Conservation (phyloP, 1,140 invertebrate genomes). For the Drosophila hydei region DNA sequence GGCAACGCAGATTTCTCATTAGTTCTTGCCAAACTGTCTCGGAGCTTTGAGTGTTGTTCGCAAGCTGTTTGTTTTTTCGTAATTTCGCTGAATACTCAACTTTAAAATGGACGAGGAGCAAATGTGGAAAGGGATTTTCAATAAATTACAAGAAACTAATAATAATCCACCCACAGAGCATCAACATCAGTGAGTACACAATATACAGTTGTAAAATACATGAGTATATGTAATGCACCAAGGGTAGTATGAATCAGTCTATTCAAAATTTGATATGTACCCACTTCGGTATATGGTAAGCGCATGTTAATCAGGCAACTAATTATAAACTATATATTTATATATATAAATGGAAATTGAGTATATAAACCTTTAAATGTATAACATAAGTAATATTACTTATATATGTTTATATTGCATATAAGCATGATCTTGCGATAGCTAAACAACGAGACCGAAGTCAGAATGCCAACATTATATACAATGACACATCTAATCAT, state of each 20-base stretch:
- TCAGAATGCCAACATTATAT: background rate
- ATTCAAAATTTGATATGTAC: too few species aligned
- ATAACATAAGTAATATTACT: background rate
- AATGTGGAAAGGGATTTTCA: slow-evolving; percentile 89
- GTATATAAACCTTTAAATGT: background rate
- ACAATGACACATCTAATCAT: slow-evolving; percentile 1
- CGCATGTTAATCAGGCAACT: too few species aligned
- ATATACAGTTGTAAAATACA: background rate
- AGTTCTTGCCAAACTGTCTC: slow-evolving; percentile 9
- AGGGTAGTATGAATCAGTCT: too few species aligned
- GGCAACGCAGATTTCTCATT: slow-evolving; percentile 21
- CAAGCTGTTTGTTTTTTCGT: background rate
- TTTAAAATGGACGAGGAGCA: slow-evolving; percentile 85
- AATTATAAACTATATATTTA: slow-evolving; percentile 1
- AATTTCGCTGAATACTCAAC: background rate
- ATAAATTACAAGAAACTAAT: slow-evolving; percentile 86
- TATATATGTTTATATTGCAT: background rate
- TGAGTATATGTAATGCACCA: background rate
- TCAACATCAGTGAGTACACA: slow-evolving; percentile 86
- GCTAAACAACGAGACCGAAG: background rate
- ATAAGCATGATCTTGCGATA: background rate
- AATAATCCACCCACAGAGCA: slow-evolving; percentile 86
- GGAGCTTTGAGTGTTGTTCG: slow-evolving; percentile 9
- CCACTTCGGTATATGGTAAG: too few species aligned
- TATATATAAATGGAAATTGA: background rate